Percentiles rank a stretch among this genome's conserved stretches.
Evolutionary conservation across 2,113 vertebrate species (phyloP).

Genomic region (Epinephelus moara): DNA sequence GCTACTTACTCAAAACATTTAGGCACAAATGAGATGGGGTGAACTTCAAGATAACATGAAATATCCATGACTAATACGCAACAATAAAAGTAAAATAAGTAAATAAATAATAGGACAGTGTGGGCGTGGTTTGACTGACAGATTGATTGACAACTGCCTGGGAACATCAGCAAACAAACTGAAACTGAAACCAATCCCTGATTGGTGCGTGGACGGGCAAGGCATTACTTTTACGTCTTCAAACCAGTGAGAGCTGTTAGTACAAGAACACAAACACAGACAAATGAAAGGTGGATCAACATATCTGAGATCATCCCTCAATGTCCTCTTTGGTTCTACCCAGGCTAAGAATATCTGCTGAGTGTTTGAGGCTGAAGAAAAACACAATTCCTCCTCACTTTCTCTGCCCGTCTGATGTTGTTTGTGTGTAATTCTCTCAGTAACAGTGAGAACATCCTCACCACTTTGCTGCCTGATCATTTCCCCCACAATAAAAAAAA

Average conservation of each 20-base stretch:
- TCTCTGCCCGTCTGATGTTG: neutral
- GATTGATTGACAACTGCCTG: too few species aligned
- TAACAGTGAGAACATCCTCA: conserved; percentile 31
- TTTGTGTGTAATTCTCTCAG: conserved; percentile 19
- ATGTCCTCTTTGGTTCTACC: neutral
- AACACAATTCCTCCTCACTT: neutral
- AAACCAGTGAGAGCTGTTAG: neutral
- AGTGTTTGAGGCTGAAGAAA: neutral
- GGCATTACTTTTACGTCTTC: neutral
- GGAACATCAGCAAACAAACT: too few species aligned
- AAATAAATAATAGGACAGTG: too few species aligned
- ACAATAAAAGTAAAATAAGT: too few species aligned
- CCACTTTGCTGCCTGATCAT: conserved; percentile 46
- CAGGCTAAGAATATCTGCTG: neutral
- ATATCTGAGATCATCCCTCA: neutral
- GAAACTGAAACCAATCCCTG: too few species aligned
- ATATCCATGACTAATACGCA: too few species aligned
- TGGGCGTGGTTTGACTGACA: too few species aligned
- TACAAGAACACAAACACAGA: neutral
- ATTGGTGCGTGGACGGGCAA: too few species aligned
- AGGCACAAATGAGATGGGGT: too few species aligned
- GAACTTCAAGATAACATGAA: too few species aligned
- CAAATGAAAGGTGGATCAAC: neutral
- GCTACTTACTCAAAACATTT: too few species aligned
- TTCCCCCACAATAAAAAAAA: neutral